Base-by-base conservation (phyloP, 2,888 invertebrate species). In the Alloplasta piceator region DNA sequence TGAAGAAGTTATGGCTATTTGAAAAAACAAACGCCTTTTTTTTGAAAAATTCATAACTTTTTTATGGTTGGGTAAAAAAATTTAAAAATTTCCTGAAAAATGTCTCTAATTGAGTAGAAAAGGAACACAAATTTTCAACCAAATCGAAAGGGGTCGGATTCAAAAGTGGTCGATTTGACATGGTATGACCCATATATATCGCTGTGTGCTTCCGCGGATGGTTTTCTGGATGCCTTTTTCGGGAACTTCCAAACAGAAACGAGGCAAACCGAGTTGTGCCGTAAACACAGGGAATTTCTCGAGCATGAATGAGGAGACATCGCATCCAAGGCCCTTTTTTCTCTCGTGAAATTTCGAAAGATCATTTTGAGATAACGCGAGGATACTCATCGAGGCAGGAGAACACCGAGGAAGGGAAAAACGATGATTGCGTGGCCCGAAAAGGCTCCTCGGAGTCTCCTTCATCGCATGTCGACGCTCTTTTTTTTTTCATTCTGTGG, bases 271-370 rank as follows among this genome's bases (percentile, higher is more conserved):
- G 50, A 14, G 26, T n/a, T 48, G 48, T 87, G 86, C 86, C 87
- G 87, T 87, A 88, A 89, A 89, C 88, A 87, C 89, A 90, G 89
- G 87, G 87, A 89, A 89, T 89, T 87, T 84, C 86, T 89, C 87
- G 87, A 89, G 87, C 89, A 90, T 90, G 90, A 91, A 91, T 90
- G 89, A 88, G 88, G 64, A 52, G 77, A 80, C 76, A 72, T 56
- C 66, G 70, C 66, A 2, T 26, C 26, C 64, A 58, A 39, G 38
- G 9, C 48, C 48, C 43, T 72, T 12, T 60, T 63, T 48, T 76
- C 26, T 56, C 67, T 52, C 67, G 56, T 48, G 71, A 73, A 68
- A 80, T 66, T 26, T 72, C 50, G 55, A 67, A 68, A 72, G 76
- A 75, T 76, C 52, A 26, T 77, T 58, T 4, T 2, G 10, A 76